A percentile compares a stretch with the other conserved stretches of the same genome.
These are phyloP conservation scores for Pseudochirops corinnae DNA, from an alignment of 2,797 vertebrate genomes.

Conservation along the genomic window DNA sequence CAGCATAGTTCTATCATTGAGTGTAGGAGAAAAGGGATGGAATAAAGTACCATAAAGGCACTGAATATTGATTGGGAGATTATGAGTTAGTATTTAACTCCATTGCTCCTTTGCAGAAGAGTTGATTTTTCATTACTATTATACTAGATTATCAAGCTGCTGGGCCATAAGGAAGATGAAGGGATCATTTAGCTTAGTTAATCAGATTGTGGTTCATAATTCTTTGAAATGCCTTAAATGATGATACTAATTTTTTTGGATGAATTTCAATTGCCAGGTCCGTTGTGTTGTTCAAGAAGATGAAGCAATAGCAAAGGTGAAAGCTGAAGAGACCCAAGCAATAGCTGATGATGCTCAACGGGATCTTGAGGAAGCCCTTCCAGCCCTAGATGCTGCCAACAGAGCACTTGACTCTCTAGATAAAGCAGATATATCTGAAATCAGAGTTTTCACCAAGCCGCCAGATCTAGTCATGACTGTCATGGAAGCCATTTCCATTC, in stretches of 20 bases:
- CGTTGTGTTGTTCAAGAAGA: constrained; percentile 89
- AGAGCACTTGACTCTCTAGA: constrained; percentile 90
- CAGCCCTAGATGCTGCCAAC: constrained; percentile 88
- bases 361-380: constrained; percentile 90
- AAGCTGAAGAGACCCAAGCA: constrained; percentile 91
- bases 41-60: neutral
- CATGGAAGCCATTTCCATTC: constrained; percentile 92
- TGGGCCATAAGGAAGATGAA: neutral
- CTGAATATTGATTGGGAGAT: too few species aligned
- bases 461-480: constrained; percentile 92
- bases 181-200: neutral
- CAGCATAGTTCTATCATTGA: neutral
- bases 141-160: neutral
- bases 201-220: constrained; percentile 21
- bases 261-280: constrained; percentile 82
- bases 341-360: constrained; percentile 90
- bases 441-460: constrained; percentile 92
- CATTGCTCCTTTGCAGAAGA: constrained; percentile 18
- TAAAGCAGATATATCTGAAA: constrained; percentile 92
- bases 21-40: neutral
- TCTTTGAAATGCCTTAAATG: constrained; percentile 14
- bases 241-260: neutral
- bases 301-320: constrained; percentile 88
- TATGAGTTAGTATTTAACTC: neutral
- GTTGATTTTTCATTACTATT: neutral